Conservation (phyloP, 2,113 vertebrate species). For the Zosterops hypoxanthus region DNA sequence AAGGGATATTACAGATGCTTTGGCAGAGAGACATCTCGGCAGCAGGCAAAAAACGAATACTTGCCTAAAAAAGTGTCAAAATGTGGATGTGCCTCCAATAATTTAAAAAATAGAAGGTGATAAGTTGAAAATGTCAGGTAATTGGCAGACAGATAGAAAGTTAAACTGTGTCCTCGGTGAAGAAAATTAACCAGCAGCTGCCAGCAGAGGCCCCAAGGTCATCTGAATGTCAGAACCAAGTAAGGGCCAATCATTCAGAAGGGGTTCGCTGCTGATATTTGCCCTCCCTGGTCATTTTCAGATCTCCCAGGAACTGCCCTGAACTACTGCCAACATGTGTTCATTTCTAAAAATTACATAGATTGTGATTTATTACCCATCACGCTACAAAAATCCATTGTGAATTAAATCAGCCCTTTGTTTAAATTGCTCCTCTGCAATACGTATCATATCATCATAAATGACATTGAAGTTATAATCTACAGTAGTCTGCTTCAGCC, state of each 20-base stretch:
- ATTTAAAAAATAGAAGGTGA: constrained; percentile 86
- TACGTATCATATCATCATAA: constrained; percentile 93
- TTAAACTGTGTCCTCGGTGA: constrained; percentile 86
- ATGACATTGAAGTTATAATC: constrained; percentile 97
- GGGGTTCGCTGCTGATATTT: constrained; percentile 81
- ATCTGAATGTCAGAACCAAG: constrained; percentile 91
- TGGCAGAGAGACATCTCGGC: constrained; percentile 33
- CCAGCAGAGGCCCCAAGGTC: constrained; percentile 87
- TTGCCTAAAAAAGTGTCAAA: constrained; percentile 79
- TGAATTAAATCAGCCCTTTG: constrained; percentile 98
- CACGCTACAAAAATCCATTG: constrained; percentile 88
- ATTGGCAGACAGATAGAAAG: constrained; percentile 87
- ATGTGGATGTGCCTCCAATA: constrained; percentile 81
- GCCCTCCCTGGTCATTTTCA: constrained; percentile 80
- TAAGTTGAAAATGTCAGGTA: constrained; percentile 88
- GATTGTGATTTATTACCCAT: constrained; percentile 99
- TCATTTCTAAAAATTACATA: constrained; percentile 89
- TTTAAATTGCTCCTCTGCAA: constrained; percentile 84
- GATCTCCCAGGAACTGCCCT: constrained; percentile 83
- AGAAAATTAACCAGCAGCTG: constrained; percentile 87
- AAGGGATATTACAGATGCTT: not conserved
- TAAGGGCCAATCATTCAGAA: constrained; percentile 93
- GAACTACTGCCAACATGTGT: constrained; percentile 84
- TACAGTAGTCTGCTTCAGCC: constrained; percentile 84
- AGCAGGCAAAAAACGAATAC: constrained; percentile 50